Evolutionary conservation across 2,113 vertebrate genomes (phyloP), one percentile per base, ranked within the genome.

Genomic region (Pseudopodoces humilis): DNA sequence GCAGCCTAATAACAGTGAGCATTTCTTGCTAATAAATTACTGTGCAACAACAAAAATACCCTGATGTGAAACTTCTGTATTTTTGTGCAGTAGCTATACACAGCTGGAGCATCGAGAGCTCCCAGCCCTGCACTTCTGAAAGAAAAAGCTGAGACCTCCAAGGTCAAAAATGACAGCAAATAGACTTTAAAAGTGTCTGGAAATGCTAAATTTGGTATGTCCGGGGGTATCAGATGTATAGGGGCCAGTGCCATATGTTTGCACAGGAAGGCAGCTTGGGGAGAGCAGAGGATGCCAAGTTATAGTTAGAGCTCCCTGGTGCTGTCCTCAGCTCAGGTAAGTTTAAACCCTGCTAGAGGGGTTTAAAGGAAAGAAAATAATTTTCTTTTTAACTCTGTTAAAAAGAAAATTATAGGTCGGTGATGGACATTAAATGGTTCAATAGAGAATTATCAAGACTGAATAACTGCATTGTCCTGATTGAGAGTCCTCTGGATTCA

Each of bases 181-280:
- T 19, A 63, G 43, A 19, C 43, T 72, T 60, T 28, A 11, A 39
- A 46, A 69, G 10, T 12, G 14, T 20, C 67, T 56, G 35, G 65
- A 67, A 79, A 52, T 41, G 47, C 44, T 63, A 80, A 76, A 25
- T 92, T 88, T 70, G 60, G 35, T 70, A 17, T 33, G 71, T 35
- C 31, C 33, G 3, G 53, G 30, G 28, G 15, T 55, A 55, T 39
- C 58, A 50, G 68, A 39, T 55, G 30, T 59, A 30, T 43, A 81
- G 72, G 52, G 83, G 60, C 72, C 94, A 75, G 83, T 3, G 5
- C 83, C 68, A 62, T 86, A 59, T 92, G 80, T 78, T 63, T 75
- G 76, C 83, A 71, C 72, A 92, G 86, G 68, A 94, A 94, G 76
- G 76, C 41, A 76, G 35, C 88, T 59, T 65, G 58, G 79, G n/a